Conservation (phyloP, 2,888 invertebrate species). For the Nomada goodeniana region DNA sequence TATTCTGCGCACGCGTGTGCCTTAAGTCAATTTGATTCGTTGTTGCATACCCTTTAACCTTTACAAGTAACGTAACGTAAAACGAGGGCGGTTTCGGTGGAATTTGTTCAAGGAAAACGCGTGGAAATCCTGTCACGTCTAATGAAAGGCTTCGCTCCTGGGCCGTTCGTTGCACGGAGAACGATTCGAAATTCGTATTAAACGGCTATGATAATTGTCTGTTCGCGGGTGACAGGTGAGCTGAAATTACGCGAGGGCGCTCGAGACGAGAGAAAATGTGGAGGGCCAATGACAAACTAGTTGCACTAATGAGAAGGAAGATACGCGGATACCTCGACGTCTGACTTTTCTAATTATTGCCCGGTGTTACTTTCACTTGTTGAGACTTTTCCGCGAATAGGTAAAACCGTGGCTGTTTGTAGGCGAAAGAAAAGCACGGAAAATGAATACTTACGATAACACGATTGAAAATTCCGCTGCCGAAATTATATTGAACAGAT, state of each 20-base stretch:
- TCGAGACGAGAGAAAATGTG: slow-evolving; percentile 29
- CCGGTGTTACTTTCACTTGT: slow-evolving; percentile 5
- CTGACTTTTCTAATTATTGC: slow-evolving; percentile 57
- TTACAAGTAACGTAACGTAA: not conserved
- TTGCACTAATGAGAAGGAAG: slow-evolving; percentile 55
- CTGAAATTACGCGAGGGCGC: slow-evolving; percentile 48
- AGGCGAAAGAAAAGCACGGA: too few relatives aligned
- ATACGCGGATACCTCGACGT: slow-evolving; percentile 32
- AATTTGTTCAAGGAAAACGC: not conserved
- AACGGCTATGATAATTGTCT: slow-evolving; percentile 61
- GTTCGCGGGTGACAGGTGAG: slow-evolving; percentile 44
- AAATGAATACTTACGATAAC: too few relatives aligned
- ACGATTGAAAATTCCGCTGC: too few relatives aligned
- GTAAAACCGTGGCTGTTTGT: not conserved
- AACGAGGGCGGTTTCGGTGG: not conserved
- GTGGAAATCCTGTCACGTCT: slow-evolving; percentile 17
- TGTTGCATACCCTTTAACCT: too few relatives aligned
- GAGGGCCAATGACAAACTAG: slow-evolving; percentile 59
- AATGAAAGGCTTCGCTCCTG: slow-evolving; percentile 19
- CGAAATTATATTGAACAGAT: too few relatives aligned
- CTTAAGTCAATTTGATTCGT: too few relatives aligned
- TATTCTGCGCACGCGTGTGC: too few relatives aligned
- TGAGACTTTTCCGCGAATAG: not conserved
- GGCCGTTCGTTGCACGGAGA: slow-evolving; percentile 22
- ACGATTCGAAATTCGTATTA: slow-evolving; percentile 57